Evolutionary conservation across 2,888 invertebrate species (phyloP).

Genomic region (Campaea margaritaria): DNA sequence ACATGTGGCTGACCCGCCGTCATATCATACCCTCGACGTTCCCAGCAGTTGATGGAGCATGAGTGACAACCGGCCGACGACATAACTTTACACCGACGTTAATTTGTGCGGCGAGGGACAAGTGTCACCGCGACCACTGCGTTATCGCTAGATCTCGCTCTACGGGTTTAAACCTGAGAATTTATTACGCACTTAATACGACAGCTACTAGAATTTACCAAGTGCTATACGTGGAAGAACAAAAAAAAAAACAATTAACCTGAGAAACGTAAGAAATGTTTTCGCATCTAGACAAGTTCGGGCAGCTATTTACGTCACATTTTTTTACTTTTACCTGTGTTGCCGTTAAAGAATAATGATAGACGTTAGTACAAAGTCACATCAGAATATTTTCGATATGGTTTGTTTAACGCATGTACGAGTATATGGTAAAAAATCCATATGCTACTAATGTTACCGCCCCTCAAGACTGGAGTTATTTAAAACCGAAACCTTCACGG

Average conservation of each 20-base stretch:
- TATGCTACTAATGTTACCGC: slow-evolving; percentile 65
- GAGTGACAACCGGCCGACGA: slow-evolving; percentile 80
- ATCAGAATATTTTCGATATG: slow-evolving; percentile 67
- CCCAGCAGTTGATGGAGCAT: slow-evolving; percentile 84
- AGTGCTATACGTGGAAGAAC: slow-evolving; percentile 49
- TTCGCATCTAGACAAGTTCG: slow-evolving; percentile 54
- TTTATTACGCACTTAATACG: slow-evolving; percentile 73
- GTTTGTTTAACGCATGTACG: slow-evolving; percentile 73
- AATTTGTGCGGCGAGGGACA: slow-evolving; percentile 74
- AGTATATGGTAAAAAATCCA: slow-evolving; percentile 76
- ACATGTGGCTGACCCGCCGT: slow-evolving; percentile 82
- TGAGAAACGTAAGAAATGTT: slow-evolving; percentile 51
- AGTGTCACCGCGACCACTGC: slow-evolving; percentile 66
- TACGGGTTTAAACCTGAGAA: slow-evolving; percentile 69
- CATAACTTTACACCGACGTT: slow-evolving; percentile 81
- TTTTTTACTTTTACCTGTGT: slow-evolving; percentile 45
- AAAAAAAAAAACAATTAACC: slow-evolving; percentile 64
- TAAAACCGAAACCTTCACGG: slow-evolving; percentile 81
- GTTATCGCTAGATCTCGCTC: slow-evolving; percentile 74
- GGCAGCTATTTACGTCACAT: slow-evolving; percentile 46
- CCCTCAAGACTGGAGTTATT: slow-evolving; percentile 76
- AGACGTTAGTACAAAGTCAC: slow-evolving; percentile 70
- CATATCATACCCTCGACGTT: slow-evolving; percentile 81
- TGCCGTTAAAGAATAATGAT: slow-evolving; percentile 36
- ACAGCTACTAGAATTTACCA: slow-evolving; percentile 77